These are phyloP conservation scores for Cuniculus paca DNA, from an alignment of 2,797 vertebrate genomes.

Conservation along the genomic window DNA sequence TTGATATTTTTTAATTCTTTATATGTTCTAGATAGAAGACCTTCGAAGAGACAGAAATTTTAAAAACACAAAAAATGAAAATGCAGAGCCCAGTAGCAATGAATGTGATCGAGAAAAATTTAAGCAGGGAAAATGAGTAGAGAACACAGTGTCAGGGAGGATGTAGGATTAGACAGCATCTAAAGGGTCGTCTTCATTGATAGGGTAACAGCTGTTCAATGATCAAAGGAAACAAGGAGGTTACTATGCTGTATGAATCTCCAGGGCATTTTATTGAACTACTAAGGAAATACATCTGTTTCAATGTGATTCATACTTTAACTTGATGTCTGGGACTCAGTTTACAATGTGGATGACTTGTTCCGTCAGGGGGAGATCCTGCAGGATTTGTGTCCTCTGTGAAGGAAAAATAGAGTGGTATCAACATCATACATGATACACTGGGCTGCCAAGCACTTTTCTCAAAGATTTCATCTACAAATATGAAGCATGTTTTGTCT, in stretches of 20 bases:
- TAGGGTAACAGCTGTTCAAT: no score
- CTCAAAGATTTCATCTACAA: constrained; percentile 41
- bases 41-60: not conserved
- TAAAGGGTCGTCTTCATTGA: not conserved
- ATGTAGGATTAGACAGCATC: not conserved
- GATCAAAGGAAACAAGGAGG: not conserved
- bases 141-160: rapidly evolving
- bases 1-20: no score
- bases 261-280: not conserved
- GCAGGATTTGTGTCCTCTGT: constrained; percentile 55
- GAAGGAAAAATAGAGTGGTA: constrained; percentile 48
- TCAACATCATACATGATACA: constrained; percentile 3
- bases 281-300: constrained; percentile 4
- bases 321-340: constrained; percentile 40
- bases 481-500: constrained; percentile 58
- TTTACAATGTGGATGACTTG: constrained; percentile 35
- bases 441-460: not conserved
- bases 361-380: not conserved
- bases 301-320: constrained; percentile 41
- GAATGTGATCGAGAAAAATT: not conserved
- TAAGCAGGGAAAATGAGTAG: not conserved
- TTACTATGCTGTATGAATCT: not conserved
- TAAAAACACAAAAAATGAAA: not conserved
- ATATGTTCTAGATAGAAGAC: no score
- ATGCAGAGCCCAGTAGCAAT: not conserved